Base-by-base conservation (phyloP, 2,888 invertebrate genomes). In the Chirona hameri region DNA sequence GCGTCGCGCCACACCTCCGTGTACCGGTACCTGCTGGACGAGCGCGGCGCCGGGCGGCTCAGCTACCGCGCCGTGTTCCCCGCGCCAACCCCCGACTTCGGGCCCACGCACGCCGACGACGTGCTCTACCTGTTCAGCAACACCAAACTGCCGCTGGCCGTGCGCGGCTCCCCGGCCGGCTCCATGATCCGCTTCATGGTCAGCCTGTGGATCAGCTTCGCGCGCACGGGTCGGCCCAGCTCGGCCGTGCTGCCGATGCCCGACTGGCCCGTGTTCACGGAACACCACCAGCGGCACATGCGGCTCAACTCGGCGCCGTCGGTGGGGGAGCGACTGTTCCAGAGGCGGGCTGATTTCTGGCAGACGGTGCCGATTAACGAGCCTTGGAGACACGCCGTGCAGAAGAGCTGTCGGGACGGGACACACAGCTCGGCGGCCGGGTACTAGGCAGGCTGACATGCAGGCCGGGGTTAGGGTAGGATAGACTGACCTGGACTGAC, bases 131-230 rank as follows among this genome's bases (percentile, higher is more conserved):
- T 84, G 21, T 84, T 84, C 79, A 39, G 81, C 31, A 48, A 83
- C 29, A 18, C 7, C 1, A 81, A 31, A 82, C 83, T 18, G 82
- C n/a, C 24, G 29, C 9, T 18, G 4, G 3, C 57, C 18, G 12
- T 18, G 18, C 27, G 29, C 27, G 12, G 15, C 69, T 55, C 72
- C 0, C 79, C 82, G 46, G 83, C 83, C 60, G 0, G 65, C 5
- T 3, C 60, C 7, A 82, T 83, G 1, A 83, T 55, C 79, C 69
- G 83, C 14, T 81, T 83, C 21, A 81, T 84, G 79, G 83, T 83
- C 52, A 81, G 72, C 18, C 24, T 83, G n/a, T 84, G 84, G 84
- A 83, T 83, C 46, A 84, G 82, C 55, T 84, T 84, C 69, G 84
- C 84, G 7, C 60, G 60, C 60, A n/a, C 60, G 21, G 60, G 60